phyloP scores from a whole-genome alignment of 2,797 vertebrate genomes.

The Rhinoraja longicauda region DNA sequence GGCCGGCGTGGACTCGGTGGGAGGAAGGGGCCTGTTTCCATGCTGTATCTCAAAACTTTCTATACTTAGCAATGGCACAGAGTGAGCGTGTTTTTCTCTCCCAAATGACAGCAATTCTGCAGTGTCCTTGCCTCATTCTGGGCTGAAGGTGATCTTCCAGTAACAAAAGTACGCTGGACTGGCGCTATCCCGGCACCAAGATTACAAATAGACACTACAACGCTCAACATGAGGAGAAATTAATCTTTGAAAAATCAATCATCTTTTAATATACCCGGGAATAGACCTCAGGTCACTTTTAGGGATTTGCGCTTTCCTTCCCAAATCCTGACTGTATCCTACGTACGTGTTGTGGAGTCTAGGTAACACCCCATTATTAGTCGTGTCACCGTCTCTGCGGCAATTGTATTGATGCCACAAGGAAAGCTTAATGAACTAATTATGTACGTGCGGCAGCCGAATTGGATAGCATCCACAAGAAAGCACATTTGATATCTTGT shows the following conservation, averaged over 20 bases:
- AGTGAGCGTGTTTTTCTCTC: too few species aligned
- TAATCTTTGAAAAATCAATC: background rate
- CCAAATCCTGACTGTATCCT: background rate
- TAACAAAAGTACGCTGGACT: too few species aligned
- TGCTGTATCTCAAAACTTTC: too few species aligned
- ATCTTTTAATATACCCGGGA: background rate
- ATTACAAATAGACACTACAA: background rate
- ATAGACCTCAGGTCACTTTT: background rate
- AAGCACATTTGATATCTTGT: background rate
- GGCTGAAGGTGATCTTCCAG: too few species aligned
- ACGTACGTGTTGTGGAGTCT: background rate
- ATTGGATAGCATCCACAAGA: background rate
- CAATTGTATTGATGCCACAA: background rate
- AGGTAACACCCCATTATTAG: background rate
- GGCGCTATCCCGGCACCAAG: too few species aligned
- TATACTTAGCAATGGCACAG: too few species aligned
- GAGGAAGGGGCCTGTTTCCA: too few species aligned
- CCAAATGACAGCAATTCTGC: too few species aligned
- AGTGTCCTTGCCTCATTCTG: too few species aligned
- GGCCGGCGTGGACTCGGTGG: too few species aligned
- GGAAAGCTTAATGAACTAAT: background rate
- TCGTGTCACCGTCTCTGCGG: background rate
- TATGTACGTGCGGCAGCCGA: background rate
- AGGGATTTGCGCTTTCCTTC: background rate
- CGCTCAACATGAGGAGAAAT: background rate